Evolutionary conservation across 2,113 vertebrate genomes (phyloP).

Genomic region (Pterophyllum scalare): DNA sequence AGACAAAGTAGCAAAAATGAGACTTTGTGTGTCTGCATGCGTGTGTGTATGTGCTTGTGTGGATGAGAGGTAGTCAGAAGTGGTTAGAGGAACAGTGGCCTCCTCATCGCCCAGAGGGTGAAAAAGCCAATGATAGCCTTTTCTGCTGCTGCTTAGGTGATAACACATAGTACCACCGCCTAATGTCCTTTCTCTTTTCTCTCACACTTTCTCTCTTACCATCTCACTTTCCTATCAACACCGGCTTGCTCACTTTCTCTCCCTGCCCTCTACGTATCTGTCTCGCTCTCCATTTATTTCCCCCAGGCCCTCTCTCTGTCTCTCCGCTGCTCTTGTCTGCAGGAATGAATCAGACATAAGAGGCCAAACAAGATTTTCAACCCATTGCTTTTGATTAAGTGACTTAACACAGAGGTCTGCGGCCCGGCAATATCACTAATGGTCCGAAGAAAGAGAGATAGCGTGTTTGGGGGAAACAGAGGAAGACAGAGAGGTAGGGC

Average conservation of each 20-base stretch:
- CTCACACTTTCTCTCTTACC: conserved; percentile 45
- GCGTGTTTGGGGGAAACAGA: conserved; percentile 59
- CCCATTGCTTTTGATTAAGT: conserved; percentile 99
- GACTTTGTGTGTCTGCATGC: not conserved
- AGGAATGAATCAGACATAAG: conserved; percentile 98
- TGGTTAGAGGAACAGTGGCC: conserved; percentile 67
- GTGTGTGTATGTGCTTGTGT: conserved; percentile 6
- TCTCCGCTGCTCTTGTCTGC: conserved; percentile 85
- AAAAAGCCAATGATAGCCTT: conserved; percentile 62
- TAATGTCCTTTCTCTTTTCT: conserved; percentile 61
- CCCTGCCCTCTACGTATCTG: conserved; percentile 62
- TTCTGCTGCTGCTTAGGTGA: conserved; percentile 75
- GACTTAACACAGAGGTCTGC: conserved; percentile 94
- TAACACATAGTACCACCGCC: conserved; percentile 70
- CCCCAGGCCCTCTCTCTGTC: conserved; percentile 71
- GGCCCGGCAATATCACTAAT: conserved; percentile 98
- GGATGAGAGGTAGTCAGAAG: conserved; percentile 60
- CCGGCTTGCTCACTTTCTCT: conserved; percentile 61
- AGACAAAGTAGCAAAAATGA: not conserved
- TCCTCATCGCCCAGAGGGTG: conserved; percentile 50
- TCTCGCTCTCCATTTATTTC: conserved; percentile 73
- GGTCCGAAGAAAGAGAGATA: conserved; percentile 86
- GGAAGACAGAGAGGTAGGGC: conserved; percentile 43
- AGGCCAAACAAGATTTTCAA: conserved; percentile 99
- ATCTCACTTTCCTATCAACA: conserved; percentile 61